Conservation (phyloP, 2,888 invertebrate genomes). For the Xanthorhoe designata region DNA sequence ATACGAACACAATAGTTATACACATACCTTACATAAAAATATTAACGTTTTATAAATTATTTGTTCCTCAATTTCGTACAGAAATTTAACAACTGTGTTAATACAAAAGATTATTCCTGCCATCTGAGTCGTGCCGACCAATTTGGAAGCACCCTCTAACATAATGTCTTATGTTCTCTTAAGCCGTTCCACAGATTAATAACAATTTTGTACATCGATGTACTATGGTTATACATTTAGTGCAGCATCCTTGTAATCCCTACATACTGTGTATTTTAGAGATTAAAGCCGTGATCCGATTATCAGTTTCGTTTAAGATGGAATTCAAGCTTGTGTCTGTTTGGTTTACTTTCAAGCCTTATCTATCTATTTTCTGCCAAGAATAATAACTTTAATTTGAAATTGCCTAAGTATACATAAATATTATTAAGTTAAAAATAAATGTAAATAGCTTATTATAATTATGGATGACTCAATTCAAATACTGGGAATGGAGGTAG, state of each 20-base stretch:
- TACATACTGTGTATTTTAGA: conserved; percentile 18
- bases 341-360: background rate
- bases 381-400: background rate
- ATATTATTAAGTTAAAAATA: background rate
- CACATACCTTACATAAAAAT: no score
- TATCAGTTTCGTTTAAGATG: conserved; percentile 19
- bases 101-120: background rate
- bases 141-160: conserved; percentile 13
- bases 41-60: background rate
- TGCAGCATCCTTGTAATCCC: conserved; percentile 29
- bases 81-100: background rate
- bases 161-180: background rate
- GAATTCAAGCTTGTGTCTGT: conserved; percentile 1
- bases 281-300: conserved; percentile 25
- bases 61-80: background rate
- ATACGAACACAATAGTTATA: background rate
- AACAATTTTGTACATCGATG: conserved; percentile 1
- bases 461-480: conserved; percentile 9
- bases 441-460: background rate
- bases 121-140: background rate
- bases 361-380: background rate
- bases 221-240: background rate
- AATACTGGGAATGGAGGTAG: conserved; percentile 14
- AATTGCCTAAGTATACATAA: background rate
- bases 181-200: conserved; percentile 18